Evolutionary conservation across 2,888 invertebrate genomes (phyloP).

Genomic region (Coelinius sp.): DNA sequence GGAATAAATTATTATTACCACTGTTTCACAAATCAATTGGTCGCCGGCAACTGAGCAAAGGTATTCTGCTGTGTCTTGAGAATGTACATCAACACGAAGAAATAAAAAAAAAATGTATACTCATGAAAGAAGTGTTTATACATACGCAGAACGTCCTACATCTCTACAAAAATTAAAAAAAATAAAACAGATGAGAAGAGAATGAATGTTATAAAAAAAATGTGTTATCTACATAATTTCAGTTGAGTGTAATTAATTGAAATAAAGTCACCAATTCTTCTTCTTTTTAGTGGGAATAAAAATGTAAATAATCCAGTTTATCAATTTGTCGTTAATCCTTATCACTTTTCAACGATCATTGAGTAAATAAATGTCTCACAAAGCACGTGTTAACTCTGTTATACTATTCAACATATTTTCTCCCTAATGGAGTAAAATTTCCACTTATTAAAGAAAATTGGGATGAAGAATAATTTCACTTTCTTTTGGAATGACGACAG

Average conservation of each 20-base stretch:
- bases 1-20: conserved; percentile 5
- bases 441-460: not conserved
- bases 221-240: not conserved
- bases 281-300: not conserved
- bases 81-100: not conserved
- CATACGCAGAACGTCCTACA: not conserved
- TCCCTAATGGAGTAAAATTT: not conserved
- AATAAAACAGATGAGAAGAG: not conserved
- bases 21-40: not conserved
- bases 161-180: conserved; percentile 11
- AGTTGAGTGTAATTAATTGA: not conserved
- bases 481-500: too few species aligned
- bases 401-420: not conserved
- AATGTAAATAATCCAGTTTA: not conserved
- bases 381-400: not conserved
- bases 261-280: not conserved
- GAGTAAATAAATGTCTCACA: not conserved
- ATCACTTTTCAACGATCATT: not conserved
- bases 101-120: not conserved
- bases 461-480: not conserved
- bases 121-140: conserved; percentile 28
- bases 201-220: not conserved
- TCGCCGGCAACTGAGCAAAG: conserved; percentile 4
- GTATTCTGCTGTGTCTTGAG: not conserved
- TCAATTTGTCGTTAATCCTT: not conserved